Conservation (phyloP, 2,113 vertebrate species). For the Pithys albifrons region DNA sequence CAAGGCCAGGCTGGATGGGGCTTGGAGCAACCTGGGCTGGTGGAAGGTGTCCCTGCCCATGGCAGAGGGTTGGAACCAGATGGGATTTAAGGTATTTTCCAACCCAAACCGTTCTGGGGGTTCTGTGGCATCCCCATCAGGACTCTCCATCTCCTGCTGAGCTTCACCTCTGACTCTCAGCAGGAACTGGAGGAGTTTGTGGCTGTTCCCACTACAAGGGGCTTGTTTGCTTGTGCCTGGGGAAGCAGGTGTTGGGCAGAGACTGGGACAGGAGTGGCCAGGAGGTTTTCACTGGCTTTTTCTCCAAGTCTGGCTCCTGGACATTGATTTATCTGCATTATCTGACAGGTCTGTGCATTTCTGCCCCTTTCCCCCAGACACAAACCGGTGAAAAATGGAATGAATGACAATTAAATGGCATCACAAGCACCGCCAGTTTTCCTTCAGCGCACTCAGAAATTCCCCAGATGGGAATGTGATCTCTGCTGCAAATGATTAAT, state of each 20-base stretch:
- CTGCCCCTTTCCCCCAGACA: background rate
- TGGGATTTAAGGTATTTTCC: no score
- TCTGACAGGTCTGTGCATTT: background rate
- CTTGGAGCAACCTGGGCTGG: accelerated
- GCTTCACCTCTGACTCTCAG: accelerated
- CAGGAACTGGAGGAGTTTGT: background rate
- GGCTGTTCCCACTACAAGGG: background rate
- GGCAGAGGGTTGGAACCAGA: accelerated
- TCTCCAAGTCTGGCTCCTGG: accelerated
- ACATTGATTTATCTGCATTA: background rate
- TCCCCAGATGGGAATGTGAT: background rate
- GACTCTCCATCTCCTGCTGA: background rate
- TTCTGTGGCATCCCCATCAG: background rate
- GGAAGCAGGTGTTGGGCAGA: background rate
- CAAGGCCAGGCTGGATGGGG: accelerated
- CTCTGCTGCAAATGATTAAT: slow-evolving; percentile 29
- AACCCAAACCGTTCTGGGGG: background rate
- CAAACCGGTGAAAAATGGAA: background rate
- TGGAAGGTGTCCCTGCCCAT: background rate
- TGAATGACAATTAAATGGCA: background rate
- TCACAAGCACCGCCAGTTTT: background rate
- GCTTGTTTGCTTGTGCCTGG: accelerated
- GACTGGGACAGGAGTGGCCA: background rate
- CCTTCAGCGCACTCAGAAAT: background rate
- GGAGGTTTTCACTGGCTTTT: background rate